These are phyloP conservation scores for Platysteira castanea DNA, from an alignment of 2,113 vertebrate species.

Conservation along the genomic window DNA sequence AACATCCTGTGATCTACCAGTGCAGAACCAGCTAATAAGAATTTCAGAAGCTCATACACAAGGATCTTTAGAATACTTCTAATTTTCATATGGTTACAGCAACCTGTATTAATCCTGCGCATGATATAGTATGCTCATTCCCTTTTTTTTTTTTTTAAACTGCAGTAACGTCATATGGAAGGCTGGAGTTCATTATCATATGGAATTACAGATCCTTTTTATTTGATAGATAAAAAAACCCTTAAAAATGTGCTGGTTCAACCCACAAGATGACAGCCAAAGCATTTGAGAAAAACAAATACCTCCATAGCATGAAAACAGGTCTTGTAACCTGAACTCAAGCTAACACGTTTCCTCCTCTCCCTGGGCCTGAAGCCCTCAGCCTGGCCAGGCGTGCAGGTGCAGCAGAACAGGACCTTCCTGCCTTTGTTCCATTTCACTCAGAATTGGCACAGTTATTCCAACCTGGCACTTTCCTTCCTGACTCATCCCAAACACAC, in stretches of 20 bases:
- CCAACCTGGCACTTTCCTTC: slow-evolving; percentile 37
- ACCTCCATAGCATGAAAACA: background rate
- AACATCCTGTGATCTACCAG: background rate
- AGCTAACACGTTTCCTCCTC: background rate
- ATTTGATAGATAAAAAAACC: background rate
- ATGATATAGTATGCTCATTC: background rate
- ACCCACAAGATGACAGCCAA: background rate
- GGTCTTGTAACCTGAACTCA: background rate
- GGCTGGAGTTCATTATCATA: background rate
- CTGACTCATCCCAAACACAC: slow-evolving; percentile 55
- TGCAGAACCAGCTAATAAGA: background rate
- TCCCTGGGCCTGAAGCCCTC: background rate
- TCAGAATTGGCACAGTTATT: slow-evolving; percentile 21
- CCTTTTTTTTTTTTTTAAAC: background rate
- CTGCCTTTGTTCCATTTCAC: slow-evolving; percentile 40
- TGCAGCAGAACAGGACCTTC: slow-evolving; percentile 48
- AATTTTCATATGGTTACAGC: background rate
- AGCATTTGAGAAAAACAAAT: background rate
- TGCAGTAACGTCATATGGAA: background rate
- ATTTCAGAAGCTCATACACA: background rate
- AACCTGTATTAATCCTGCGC: background rate
- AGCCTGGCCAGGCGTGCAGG: background rate
- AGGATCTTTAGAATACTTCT: background rate
- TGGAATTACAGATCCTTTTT: background rate
- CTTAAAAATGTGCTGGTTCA: background rate